Conservation (phyloP, 2,888 invertebrate genomes). For the Neelides folsomi region DNA sequence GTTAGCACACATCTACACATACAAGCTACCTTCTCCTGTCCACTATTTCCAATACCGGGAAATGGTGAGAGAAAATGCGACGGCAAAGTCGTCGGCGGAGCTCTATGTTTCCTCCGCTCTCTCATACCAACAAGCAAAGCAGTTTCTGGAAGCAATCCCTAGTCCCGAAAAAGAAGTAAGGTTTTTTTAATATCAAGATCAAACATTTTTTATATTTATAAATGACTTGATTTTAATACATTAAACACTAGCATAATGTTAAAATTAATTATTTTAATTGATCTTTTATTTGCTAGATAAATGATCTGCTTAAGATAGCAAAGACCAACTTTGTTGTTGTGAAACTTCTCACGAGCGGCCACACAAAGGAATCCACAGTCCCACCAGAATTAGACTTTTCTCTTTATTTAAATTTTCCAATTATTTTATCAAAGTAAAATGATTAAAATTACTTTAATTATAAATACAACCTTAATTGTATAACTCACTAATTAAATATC, state of each 20-base stretch:
- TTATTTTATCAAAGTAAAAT: conserved; percentile 58
- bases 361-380: conserved; percentile 68
- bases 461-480: neutral
- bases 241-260: too few species aligned
- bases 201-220: too few species aligned
- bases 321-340: conserved; percentile 94
- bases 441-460: conserved; percentile 2
- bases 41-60: conserved; percentile 78
- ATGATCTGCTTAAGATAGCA: conserved; percentile 70
- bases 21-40: conserved; percentile 86
- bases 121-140: conserved; percentile 81
- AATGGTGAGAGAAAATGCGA: conserved; percentile 30
- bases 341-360: conserved; percentile 81
- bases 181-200: too few species aligned
- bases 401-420: conserved; percentile 75
- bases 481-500: neutral
- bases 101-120: conserved; percentile 70
- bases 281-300: too few species aligned
- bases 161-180: conserved; percentile 63
- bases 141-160: conserved; percentile 66
- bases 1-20: too few species aligned
- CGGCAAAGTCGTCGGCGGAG: conserved; percentile 35
- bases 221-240: too few species aligned
- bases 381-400: conserved; percentile 86
- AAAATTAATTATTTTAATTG: too few species aligned